Conservation (phyloP, 2,113 vertebrate species). For the Leiothrix lutea region DNA sequence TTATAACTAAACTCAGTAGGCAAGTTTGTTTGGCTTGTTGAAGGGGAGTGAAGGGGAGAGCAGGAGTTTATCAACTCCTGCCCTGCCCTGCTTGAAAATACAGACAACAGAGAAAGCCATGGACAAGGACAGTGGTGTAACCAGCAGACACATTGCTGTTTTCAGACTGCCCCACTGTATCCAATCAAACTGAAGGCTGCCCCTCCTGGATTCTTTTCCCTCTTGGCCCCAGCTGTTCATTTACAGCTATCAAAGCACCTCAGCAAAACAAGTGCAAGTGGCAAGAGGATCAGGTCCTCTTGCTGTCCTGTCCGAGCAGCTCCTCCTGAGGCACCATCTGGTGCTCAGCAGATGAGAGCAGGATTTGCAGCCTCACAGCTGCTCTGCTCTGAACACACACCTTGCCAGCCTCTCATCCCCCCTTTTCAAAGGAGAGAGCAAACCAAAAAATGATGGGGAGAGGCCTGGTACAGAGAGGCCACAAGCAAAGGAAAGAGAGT, state of each 20-base stretch:
- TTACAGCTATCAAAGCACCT: not conserved
- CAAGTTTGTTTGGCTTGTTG: not conserved
- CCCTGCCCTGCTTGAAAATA: not conserved
- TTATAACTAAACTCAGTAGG: not conserved
- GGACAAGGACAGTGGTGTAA: not conserved
- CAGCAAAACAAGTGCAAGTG: not conserved
- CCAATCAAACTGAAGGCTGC: not conserved
- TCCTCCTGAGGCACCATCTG: not conserved
- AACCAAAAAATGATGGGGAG: not conserved
- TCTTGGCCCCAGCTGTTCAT: not conserved
- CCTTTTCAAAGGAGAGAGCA: not conserved
- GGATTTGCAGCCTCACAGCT: not conserved
- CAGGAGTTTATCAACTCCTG: not conserved
- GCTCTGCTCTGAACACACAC: not conserved
- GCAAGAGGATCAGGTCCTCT: not conserved
- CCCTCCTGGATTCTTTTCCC: not conserved
- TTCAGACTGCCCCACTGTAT: not conserved
- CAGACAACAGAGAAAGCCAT: not conserved
- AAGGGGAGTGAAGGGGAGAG: not conserved
- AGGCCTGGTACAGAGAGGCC: not conserved
- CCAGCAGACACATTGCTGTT: not conserved
- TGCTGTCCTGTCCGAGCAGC: not conserved
- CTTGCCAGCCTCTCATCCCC: rapidly evolving
- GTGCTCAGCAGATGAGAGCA: not conserved
- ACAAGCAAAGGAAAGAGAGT: not conserved